Evolutionary conservation across 2,888 invertebrate species (phyloP).

Genomic region (Aspidiotus destructor): DNA sequence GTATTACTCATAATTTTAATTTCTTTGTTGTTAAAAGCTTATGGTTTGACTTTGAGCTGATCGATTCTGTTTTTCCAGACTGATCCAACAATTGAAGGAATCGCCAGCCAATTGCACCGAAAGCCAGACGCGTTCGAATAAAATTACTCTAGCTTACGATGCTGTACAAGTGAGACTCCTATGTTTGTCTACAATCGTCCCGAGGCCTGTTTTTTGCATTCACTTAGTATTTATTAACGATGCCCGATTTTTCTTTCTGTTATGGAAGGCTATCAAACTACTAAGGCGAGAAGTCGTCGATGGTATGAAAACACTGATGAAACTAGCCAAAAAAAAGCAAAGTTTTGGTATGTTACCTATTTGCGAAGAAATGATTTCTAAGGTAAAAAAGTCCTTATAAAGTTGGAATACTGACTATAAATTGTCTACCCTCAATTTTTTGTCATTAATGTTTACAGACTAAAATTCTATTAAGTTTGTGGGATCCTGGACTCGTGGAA

Average conservation of each 20-base stretch:
- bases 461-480: conserved; percentile 65
- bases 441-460: conserved; percentile 44
- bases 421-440: too few species aligned
- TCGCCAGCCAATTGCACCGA: conserved; percentile 53
- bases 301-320: conserved; percentile 64
- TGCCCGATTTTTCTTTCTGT: not conserved
- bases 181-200: too few species aligned
- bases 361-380: conserved; percentile 65
- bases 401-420: not conserved
- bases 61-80: conserved; percentile 43
- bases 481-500: conserved; percentile 77
- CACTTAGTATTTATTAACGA: too few species aligned
- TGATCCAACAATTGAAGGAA: conserved; percentile 72
- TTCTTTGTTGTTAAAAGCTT: conserved; percentile 7
- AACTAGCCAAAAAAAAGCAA: conserved; percentile 62
- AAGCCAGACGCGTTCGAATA: conserved; percentile 58
- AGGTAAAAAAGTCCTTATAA: conserved; percentile 42
- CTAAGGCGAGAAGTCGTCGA: conserved; percentile 65
- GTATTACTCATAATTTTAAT: conserved; percentile 44
- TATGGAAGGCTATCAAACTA: conserved; percentile 57
- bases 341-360: conserved; percentile 63
- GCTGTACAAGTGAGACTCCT: conserved; percentile 47
- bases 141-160: conserved; percentile 71
- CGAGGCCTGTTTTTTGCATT: too few species aligned
- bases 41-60: conserved; percentile 5